Conservation (phyloP, 2,113 vertebrate species). For the Mola mola region DNA sequence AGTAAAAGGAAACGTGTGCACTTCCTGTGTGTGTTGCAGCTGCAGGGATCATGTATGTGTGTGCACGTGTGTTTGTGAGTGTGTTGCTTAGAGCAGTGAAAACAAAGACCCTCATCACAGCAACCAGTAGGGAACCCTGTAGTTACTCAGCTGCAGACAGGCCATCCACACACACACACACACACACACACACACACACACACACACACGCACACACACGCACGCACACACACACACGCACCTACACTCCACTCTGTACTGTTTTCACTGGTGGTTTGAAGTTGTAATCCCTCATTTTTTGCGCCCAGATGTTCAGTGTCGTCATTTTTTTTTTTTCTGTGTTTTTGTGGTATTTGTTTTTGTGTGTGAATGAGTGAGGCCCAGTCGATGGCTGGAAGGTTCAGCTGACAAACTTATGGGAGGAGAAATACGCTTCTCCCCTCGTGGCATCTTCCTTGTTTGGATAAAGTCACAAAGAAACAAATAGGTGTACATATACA, state of each 20-base stretch:
- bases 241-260: neutral
- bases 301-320: neutral
- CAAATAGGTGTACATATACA: too few relatives aligned
- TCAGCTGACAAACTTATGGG: too few relatives aligned
- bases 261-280: neutral
- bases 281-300: neutral
- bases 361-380: too few relatives aligned
- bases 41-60: constrained; percentile 21
- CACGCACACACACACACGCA: neutral
- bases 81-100: constrained; percentile 45
- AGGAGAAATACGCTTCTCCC: too few relatives aligned
- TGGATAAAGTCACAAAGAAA: too few relatives aligned
- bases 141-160: constrained; percentile 53
- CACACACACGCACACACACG: neutral
- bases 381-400: too few relatives aligned
- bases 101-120: constrained; percentile 60
- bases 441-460: too few relatives aligned
- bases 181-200: constrained; percentile 23
- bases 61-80: constrained; percentile 8
- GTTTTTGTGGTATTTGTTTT: constrained; percentile 8
- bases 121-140: constrained; percentile 43
- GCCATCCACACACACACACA: constrained; percentile 13
- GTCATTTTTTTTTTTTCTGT: neutral
- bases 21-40: constrained; percentile 48
- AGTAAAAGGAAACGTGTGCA: constrained; percentile 31